Conservation (phyloP, 1,140 invertebrate genomes). For the Lutraria rhynchaena region DNA sequence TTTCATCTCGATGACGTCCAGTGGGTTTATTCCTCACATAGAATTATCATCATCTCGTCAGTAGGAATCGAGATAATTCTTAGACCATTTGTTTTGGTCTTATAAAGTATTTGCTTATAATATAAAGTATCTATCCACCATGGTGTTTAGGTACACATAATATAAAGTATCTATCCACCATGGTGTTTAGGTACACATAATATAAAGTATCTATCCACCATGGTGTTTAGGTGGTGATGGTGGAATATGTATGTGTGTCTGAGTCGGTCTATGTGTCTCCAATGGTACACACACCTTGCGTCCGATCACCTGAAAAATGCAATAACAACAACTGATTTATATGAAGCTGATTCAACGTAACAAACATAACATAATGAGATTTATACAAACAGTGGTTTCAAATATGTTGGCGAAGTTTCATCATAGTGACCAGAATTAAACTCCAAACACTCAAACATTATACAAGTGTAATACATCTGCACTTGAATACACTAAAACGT, state of each 20-base stretch:
- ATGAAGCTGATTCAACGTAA: neutral
- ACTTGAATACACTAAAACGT: neutral
- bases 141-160: no score
- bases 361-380: neutral
- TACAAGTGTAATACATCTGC: neutral
- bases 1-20: no score
- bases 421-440: neutral
- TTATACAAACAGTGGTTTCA: neutral
- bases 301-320: conserved; percentile 14
- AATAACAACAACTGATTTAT: neutral
- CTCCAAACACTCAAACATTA: neutral
- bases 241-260: neutral
- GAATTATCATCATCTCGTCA: no score
- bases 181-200: no score
- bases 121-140: no score
- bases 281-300: neutral
- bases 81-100: no score
- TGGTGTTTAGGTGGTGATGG: neutral
- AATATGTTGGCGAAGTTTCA: neutral
- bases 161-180: no score
- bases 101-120: no score
- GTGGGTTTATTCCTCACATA: no score
- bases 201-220: no score
- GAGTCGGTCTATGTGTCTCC: neutral
- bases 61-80: no score